Evolutionary conservation across 1,140 invertebrate genomes (phyloP), one percentile per base, ranked within the genome.

Genomic region (Phymastichus coffea): DNA sequence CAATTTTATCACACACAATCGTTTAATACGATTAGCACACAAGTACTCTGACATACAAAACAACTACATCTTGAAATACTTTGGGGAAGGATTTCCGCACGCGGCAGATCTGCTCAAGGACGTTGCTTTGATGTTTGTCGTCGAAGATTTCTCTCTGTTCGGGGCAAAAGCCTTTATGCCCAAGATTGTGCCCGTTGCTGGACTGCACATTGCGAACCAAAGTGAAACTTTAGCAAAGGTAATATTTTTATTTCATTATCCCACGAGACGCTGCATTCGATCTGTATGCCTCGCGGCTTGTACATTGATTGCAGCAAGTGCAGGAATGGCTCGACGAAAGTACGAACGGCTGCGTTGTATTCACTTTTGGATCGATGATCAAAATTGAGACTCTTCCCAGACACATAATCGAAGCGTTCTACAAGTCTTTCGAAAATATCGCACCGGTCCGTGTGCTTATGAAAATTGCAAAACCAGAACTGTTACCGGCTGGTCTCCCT

Each of bases 291-390:
- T 7, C 12, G 6, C 12, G 6, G 28, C 28, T 33, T 33, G n/a
- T n/a, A n/a, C n/a, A n/a, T n/a, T n/a, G n/a, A 30, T 15, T 28
- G 10, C n/a, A 88, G 85, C 84, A 87, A 46, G 66, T 91, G 3
- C 78, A 86, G 66, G 83, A 85, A 57, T 86, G 86, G 71, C 72
- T 89, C 19, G 85, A 89, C 61, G 83, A 82, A 59, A 84, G 87
- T 26, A 75, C 83, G 58, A 71, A 88, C 59, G 88, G 89, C 1
- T 84, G 88, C 7, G 81, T 92, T 44, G 87, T 87, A 59, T 86
- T 91, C 55, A 87, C 85, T 64, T 84, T 91, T 69, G 90, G 90
- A 12, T 87, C 88, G 7, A 83, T 86, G 71, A 74, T 86, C 75
- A 83, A 85, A 82, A 79, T 87, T 76, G 82, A 86, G 84, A 70